A percentile compares a stretch with the other conserved stretches of the same genome.
These are phyloP conservation scores for Oscheius sp. DNA, from an alignment of 2,888 invertebrate species.

Conservation along the genomic window DNA sequence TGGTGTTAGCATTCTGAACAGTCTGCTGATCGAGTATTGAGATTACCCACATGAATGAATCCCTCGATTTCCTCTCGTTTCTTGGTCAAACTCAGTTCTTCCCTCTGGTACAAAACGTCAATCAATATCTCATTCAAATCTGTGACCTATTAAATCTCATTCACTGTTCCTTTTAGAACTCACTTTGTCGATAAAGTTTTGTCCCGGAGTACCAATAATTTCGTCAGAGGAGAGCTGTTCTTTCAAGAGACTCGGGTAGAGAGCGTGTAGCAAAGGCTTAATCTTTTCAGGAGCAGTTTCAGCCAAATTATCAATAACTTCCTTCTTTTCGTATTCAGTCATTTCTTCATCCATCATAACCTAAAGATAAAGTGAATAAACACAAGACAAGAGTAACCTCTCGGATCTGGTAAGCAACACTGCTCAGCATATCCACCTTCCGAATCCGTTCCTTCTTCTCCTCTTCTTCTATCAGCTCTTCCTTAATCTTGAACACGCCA, in stretches of 20 bases:
- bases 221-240: slow-evolving; percentile 16
- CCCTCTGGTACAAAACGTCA: neutral
- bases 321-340: neutral
- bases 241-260: slow-evolving; percentile 18
- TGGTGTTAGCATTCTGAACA: neutral
- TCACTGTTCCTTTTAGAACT: too few species aligned
- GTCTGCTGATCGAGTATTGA: neutral
- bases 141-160: too few species aligned
- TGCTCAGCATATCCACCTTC: neutral
- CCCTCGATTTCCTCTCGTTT: slow-evolving; percentile 14
- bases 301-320: slow-evolving; percentile 5
- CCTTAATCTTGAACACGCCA: slow-evolving; percentile 17
- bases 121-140: slow-evolving; percentile 8
- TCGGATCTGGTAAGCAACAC: slow-evolving; percentile 2
- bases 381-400: neutral
- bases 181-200: slow-evolving; percentile 2
- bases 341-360: slow-evolving; percentile 9
- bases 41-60: neutral
- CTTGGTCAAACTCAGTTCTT: neutral
- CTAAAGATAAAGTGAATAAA: too few species aligned
- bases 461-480: slow-evolving; percentile 12
- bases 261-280: neutral
- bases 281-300: slow-evolving; percentile 7
- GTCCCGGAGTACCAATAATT: neutral
- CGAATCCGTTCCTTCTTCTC: slow-evolving; percentile 5